These are phyloP conservation scores for Scolopax rusticola DNA, from an alignment of 2,797 vertebrate genomes.

Conservation along the genomic window DNA sequence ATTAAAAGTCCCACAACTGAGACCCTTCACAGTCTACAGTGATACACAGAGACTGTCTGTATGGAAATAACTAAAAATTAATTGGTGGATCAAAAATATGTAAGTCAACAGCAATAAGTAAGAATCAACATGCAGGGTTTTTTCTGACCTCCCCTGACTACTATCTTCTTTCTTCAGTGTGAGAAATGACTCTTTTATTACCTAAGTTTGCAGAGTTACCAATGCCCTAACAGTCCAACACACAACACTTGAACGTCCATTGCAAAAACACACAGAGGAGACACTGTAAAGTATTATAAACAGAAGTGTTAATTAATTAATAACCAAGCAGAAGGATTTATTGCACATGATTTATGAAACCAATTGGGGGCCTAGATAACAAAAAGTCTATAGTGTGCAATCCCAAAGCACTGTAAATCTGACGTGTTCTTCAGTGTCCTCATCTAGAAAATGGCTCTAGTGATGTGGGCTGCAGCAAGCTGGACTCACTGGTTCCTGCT, in stretches of 20 bases:
- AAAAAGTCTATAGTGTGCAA: not conserved
- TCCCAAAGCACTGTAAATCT: constrained; percentile 1
- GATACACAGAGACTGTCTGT: not conserved
- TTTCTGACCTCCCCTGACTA: not conserved
- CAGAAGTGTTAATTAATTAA: not conserved
- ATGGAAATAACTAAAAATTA: not conserved
- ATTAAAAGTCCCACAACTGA: not conserved
- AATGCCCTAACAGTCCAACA: not conserved
- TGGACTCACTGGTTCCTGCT: not conserved
- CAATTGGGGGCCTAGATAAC: not conserved
- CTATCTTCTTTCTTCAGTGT: not conserved
- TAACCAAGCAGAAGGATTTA: constrained; percentile 34
- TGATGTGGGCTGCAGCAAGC: not conserved
- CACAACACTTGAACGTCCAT: not conserved
- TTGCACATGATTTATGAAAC: constrained; percentile 16
- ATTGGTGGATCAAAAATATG: not conserved
- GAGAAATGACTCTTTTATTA: not conserved
- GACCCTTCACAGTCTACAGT: not conserved
- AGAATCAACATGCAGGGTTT: not conserved
- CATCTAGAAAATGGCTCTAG: not conserved
- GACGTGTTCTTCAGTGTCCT: not conserved
- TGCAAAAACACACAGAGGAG: not conserved
- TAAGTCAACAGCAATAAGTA: too few relatives aligned
- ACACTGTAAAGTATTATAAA: not conserved
- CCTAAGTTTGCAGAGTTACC: not conserved